A percentile compares a stretch with the other conserved stretches of the same genome.
These are phyloP conservation scores for Aythya baeri DNA, from an alignment of 2,113 vertebrate species.

Conservation along the genomic window DNA sequence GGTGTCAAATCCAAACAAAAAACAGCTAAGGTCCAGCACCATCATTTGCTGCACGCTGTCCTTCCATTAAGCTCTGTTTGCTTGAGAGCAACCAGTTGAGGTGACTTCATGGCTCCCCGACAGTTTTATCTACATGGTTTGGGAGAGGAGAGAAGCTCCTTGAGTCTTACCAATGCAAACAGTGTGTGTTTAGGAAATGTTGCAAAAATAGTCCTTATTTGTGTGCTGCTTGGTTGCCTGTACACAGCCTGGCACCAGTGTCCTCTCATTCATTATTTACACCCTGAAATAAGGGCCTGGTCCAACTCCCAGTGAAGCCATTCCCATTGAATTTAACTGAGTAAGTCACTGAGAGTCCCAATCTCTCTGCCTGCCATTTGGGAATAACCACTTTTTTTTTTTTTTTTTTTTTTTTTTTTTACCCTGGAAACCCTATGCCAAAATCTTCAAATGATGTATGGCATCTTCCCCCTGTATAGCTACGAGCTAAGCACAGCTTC, in stretches of 20 bases:
- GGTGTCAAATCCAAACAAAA: not conserved
- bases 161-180: not conserved
- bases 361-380: not conserved
- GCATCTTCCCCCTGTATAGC: not conserved
- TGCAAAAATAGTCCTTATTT: not conserved
- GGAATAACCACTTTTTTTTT: not conserved
- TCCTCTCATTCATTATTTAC: not conserved
- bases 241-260: not conserved
- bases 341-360: not conserved
- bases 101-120: not conserved
- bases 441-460: not conserved
- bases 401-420: no score
- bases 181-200: not conserved
- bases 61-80: not conserved
- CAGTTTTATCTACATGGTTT: not conserved
- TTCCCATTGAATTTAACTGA: not conserved
- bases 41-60: not conserved
- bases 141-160: not conserved
- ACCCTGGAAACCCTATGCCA: not conserved
- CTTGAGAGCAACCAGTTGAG: not conserved
- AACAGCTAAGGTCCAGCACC: not conserved
- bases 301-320: not conserved
- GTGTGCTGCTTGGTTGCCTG: not conserved
- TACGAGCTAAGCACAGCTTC: not conserved
- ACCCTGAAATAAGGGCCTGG: not conserved